These are phyloP conservation scores for Apteryx mantelli DNA, from an alignment of 2,113 vertebrate genomes.

Conservation along the genomic window DNA sequence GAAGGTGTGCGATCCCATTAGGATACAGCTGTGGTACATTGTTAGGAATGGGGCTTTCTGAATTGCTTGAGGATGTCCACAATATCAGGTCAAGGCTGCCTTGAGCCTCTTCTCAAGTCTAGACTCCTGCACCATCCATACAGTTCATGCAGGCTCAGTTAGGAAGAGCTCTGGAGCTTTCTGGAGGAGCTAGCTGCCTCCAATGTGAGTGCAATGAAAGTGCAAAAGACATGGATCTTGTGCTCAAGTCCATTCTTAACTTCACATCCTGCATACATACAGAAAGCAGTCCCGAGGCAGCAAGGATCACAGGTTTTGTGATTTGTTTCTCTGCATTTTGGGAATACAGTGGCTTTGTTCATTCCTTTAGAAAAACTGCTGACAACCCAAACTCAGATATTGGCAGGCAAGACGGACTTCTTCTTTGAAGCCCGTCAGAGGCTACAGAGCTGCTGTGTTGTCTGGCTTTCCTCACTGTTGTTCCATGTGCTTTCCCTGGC, in stretches of 20 bases:
- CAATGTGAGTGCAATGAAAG: neutral
- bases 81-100: neutral
- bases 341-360: neutral
- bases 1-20: neutral
- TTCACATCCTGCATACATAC: neutral
- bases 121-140: neutral
- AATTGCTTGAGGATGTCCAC: neutral
- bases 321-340: neutral
- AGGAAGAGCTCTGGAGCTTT: neutral
- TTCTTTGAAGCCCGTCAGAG: neutral
- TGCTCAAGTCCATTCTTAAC: neutral
- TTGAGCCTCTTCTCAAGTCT: neutral
- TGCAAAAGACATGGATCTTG: rapidly evolving
- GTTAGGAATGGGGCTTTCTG: neutral
- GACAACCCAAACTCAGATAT: neutral
- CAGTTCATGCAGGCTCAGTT: neutral
- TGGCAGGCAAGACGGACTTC: neutral
- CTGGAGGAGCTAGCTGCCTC: neutral
- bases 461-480: neutral
- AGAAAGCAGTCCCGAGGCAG: neutral
- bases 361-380: neutral
- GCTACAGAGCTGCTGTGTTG: neutral
- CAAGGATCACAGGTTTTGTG: neutral
- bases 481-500: neutral
- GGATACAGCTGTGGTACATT: neutral